These are phyloP conservation scores for Drosophila nigrodunni DNA, from an alignment of 1,140 invertebrate genomes.

Conservation along the genomic window DNA sequence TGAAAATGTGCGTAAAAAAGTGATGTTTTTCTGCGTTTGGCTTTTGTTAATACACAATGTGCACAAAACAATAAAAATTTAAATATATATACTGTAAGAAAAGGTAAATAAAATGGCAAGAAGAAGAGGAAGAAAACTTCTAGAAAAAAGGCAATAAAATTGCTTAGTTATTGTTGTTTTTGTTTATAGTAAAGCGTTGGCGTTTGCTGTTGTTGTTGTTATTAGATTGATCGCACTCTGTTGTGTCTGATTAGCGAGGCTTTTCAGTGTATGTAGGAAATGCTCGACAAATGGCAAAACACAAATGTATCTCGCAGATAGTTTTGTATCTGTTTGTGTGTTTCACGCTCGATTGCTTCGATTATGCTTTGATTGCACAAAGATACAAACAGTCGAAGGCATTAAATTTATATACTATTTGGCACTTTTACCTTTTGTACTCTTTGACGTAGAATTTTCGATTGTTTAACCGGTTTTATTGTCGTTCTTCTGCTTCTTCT, in stretches of 20 bases:
- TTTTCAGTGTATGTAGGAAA: conserved; percentile 41
- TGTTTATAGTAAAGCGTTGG: conserved; percentile 33
- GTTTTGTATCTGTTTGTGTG: conserved; percentile 35
- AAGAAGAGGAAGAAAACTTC: conserved; percentile 3
- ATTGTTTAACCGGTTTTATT: conserved; percentile 56
- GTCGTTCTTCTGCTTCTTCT: conserved; percentile 2
- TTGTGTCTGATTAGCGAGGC: conserved; percentile 35
- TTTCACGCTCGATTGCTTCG: conserved; percentile 72
- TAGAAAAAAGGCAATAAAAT: conserved; percentile 41
- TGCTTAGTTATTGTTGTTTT: conserved; percentile 7
- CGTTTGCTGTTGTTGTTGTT: conserved; percentile 27
- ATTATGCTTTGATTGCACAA: conserved; percentile 68
- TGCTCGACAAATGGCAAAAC: conserved; percentile 36
- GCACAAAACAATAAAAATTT: conserved; percentile 16
- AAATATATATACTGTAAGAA: conserved; percentile 24
- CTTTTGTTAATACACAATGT: conserved; percentile 1
- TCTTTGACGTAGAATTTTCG: conserved; percentile 16
- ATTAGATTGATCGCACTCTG: conserved; percentile 41
- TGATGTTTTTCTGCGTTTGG: conserved; percentile 12
- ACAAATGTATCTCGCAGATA: conserved; percentile 68
- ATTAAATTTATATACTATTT: conserved; percentile 63
- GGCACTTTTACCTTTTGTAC: conserved; percentile 63
- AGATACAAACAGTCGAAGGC: conserved; percentile 15
- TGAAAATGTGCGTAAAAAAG: conserved; percentile 28
- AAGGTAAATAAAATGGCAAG: conserved; percentile 43